Base-by-base conservation (phyloP, 2,888 invertebrate species). In the Macrophya annulata region DNA sequence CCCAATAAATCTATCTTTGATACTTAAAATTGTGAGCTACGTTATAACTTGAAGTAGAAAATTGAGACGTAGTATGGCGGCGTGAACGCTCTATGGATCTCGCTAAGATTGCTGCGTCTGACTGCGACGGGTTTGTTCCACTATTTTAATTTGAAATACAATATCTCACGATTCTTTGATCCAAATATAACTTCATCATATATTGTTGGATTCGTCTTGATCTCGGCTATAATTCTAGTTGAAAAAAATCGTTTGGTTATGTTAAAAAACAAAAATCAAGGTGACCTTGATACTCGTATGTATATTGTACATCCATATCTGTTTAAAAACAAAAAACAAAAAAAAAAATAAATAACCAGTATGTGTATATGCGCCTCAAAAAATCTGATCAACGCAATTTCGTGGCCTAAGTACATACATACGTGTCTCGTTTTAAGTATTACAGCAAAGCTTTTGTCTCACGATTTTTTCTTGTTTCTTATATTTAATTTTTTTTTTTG, bases 81-180 rank as follows among this genome's bases (percentile, higher is more conserved):
- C 51, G 51, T 4, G 17, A 31, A 17, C 17, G 17, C 51, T 17
- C 51, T 31, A n/a, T n/a, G 51, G 17, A 51, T 51, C 51, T 17
- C 51, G 51, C 51, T 51, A 31, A 31, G 51, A n/a, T 17, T 55
- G 6, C 55, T 37, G 17, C 31, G 68, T 68, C 68, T 68, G 68
- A 68, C 68, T 37, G 68, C 68, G 68, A 68, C 37, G 68, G 68
- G 68, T 68, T 31, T 68, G 37, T 37, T 37, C 68, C 37, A 68
- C 68, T 37, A 31, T 68, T 68, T 68, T 31, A 31, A 17, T 15
- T 68, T 25, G 68, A 25, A 68, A 43, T 10, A 74, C 71, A 45
- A 74, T 74, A 74, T 74, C 72, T 45, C 45, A 45, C 45, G 45
- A 74, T 74, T 43, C 45, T 74, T 74, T 74, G 43, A 45, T 74